These are phyloP conservation scores for Apogon hyalosoma DNA, from an alignment of 2,797 vertebrate genomes.

Conservation along the genomic window DNA sequence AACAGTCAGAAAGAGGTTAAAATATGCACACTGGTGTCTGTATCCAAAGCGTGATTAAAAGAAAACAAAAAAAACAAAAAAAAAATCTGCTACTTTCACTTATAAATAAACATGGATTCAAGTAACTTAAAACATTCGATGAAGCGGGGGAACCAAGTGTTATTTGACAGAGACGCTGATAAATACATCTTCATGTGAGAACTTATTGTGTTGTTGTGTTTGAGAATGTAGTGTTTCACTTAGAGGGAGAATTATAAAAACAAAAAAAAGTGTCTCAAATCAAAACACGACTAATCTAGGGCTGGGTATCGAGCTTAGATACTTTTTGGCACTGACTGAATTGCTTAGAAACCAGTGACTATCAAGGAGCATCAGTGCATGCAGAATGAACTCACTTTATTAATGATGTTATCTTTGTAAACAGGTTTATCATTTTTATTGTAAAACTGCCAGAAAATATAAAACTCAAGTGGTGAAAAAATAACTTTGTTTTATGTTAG, in stretches of 20 bases:
- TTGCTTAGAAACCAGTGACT: no score
- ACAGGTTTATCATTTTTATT: no score
- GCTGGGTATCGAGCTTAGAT: no score
- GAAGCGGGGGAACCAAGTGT: constrained; percentile 11
- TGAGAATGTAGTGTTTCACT: constrained; percentile 46
- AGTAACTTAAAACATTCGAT: constrained; percentile 77
- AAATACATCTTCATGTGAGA: constrained; percentile 23
- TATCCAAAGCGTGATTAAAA: constrained; percentile 16
- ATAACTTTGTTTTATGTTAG: no score
- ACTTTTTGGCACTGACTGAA: no score
- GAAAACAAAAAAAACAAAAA: constrained; percentile 27
- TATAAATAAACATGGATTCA: constrained; percentile 79
- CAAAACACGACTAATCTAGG: constrained; percentile 19
- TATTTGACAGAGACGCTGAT: background rate
- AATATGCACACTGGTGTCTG: constrained; percentile 13
- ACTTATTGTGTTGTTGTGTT: constrained; percentile 26
- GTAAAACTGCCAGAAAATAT: no score
- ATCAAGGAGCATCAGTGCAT: no score
- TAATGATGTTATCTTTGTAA: no score
- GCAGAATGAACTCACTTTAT: no score
- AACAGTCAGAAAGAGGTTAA: constrained; percentile 46
- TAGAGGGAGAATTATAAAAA: constrained; percentile 8
- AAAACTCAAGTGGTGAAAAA: no score
- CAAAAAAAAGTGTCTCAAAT: constrained; percentile 25
- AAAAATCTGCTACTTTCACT: constrained; percentile 53